Percentiles rank a stretch among this genome's conserved stretches.
Conservation (phyloP, 2,797 vertebrate genomes). For the Centroberyx gerrardi region DNA sequence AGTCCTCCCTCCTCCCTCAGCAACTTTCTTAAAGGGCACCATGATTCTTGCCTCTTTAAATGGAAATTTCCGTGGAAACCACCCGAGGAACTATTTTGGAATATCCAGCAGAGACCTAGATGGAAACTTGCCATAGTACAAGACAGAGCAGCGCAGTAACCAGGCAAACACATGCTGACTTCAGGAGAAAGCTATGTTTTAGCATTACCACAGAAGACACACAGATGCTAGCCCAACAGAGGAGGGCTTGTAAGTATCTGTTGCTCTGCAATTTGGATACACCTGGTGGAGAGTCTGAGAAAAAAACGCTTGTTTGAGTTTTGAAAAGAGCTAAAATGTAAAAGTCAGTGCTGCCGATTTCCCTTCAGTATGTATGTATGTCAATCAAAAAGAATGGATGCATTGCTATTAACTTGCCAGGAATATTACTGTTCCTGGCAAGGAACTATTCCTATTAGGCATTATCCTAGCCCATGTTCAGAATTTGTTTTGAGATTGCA, state of each 20-base stretch:
- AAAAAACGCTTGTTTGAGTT: slow-evolving; percentile 2
- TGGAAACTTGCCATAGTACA: slow-evolving; percentile 61
- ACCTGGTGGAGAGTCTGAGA: slow-evolving; percentile 22
- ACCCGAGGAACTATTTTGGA: slow-evolving; percentile 62
- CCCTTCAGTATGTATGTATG: too few relatives aligned
- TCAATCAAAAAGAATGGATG: neutral
- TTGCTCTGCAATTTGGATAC: slow-evolving; percentile 11
- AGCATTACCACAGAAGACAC: slow-evolving; percentile 34
- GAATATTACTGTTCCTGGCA: too few relatives aligned
- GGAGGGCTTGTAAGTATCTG: slow-evolving; percentile 24
- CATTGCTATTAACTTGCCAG: neutral
- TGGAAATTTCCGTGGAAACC: slow-evolving; percentile 73
- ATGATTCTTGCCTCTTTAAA: slow-evolving; percentile 59
- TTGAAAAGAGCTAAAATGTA: slow-evolving; percentile 11
- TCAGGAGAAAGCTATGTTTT: slow-evolving; percentile 38
- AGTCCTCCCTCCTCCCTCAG: slow-evolving; percentile 38
- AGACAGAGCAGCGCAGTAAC: slow-evolving; percentile 53
- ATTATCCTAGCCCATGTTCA: neutral
- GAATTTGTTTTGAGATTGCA: slow-evolving; percentile 4
- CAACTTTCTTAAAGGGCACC: slow-evolving; percentile 51
- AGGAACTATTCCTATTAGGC: neutral
- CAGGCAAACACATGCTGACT: slow-evolving; percentile 55
- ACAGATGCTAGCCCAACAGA: slow-evolving; percentile 37
- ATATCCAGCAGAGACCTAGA: slow-evolving; percentile 50
- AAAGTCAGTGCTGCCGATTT: neutral